Conservation (phyloP, 2,888 invertebrate species). For the Megalurothrips usitatus region DNA sequence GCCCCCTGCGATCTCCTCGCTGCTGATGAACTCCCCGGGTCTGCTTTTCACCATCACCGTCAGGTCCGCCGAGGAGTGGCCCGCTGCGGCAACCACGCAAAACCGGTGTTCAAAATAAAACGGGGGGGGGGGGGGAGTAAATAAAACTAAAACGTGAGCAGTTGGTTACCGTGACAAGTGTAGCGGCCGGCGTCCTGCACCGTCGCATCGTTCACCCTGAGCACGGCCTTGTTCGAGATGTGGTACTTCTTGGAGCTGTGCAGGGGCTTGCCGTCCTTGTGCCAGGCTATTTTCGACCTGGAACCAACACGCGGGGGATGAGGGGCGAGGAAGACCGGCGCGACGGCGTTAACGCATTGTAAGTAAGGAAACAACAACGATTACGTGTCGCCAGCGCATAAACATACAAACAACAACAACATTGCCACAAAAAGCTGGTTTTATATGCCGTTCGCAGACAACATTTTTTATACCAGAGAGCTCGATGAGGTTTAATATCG, state of each 20-base stretch:
- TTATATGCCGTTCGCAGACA: constrained; percentile 51
- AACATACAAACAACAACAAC: background rate
- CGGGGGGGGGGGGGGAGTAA: too few species aligned
- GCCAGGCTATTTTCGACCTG: constrained; percentile 81
- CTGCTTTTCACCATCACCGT: constrained; percentile 73
- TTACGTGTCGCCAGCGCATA: background rate
- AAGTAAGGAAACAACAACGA: background rate
- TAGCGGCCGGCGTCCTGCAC: constrained; percentile 80
- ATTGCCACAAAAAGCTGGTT: background rate
- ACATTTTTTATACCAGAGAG: too few species aligned
- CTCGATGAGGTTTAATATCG: too few species aligned
- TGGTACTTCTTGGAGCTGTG: constrained; percentile 76
- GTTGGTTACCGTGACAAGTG: constrained; percentile 75
- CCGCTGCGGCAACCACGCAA: constrained; percentile 49
- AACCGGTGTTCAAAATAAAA: too few species aligned
- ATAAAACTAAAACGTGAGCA: too few species aligned
- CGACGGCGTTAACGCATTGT: too few species aligned
- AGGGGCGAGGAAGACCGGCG: too few species aligned
- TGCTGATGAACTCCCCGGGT: constrained; percentile 73
- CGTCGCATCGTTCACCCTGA: constrained; percentile 76
- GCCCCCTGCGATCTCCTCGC: constrained; percentile 67
- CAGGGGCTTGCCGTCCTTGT: constrained; percentile 67
- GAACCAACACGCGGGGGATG: background rate
- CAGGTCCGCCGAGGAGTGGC: constrained; percentile 74
- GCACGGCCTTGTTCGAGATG: constrained; percentile 85